Base-by-base conservation (phyloP, 53 echinoderm and acorn worm genomes). In the Astropecten irregularis region DNA sequence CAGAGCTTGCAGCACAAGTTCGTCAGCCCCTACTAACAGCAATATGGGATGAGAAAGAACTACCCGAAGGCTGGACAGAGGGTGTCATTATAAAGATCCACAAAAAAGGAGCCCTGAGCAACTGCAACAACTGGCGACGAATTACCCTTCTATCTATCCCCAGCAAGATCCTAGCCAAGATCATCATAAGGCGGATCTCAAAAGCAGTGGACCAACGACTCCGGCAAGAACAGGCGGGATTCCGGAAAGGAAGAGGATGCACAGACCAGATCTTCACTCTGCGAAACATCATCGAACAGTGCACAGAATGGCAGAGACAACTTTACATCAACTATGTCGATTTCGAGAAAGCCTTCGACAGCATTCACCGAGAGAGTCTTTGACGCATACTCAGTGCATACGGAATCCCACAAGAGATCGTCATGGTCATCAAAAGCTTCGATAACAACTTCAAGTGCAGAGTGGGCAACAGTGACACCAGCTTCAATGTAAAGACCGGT, bases 291-390 rank as follows among this genome's bases (percentile, higher is more conserved):
- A 66, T 83, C 16, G 66, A 83, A 22, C 67, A 68, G 28, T 31
- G 40, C 19, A 56, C 59, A 57, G 81, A 61, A 37, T 81, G 69
- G 81, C n/a, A n/a, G n/a, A n/a, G n/a, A n/a, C n/a, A 57, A 40
- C 22, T 68, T n/a, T 57, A 69, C 49, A 57, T 69, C 26, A 58
- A 42, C 25, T 85, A 71, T 72, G 73, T 82, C 1, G 83, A 82
- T 40, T 89, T 73, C 29, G 47, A 66, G 26, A 89, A 76, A n/a
- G n/a, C 89, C 1, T 83, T 83, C 49, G 84, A 83, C 22, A 83
- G 83, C 53, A 22, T 89, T 14, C 88, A 88, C 21, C 10, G 84
- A 76, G 66, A 72, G 0, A 83, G 74, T 47, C 20, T 88, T 2
- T 82, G 82, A 72, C 3, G 49, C 16, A 81, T 88, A 1, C 34